Base-by-base conservation (phyloP, 2,888 invertebrate genomes). In the Parnassius mnemosyne region DNA sequence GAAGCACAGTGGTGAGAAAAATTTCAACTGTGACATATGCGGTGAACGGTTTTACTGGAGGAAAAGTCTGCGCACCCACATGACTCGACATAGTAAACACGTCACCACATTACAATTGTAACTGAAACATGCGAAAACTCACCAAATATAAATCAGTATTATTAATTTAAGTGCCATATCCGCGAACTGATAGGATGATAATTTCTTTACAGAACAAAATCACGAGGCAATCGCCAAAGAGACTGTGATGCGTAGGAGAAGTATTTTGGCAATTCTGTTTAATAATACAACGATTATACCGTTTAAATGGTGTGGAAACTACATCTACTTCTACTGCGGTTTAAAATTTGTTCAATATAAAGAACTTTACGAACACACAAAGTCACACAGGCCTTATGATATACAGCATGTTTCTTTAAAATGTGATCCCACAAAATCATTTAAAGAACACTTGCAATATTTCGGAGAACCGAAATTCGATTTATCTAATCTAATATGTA, bases 1-100 rank as follows among this genome's bases (percentile, higher is more conserved):
- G 0, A 90, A 88, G 56, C 90, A 90, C 61, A 90, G 90, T 51
- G 92, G 92, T 2, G 93, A 93, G 49, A 92, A 92, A 61, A 91
- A 89, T 54, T 93, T 92, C 64, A 92, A 93, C 57, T 94, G 94
- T 66, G 93, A 94, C 54, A 80, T 93, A 1, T 94, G 94, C 63
- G 92, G 93, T 0, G 93, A 93, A 65, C 87, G 93, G 68, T 92
- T 94, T 66, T 92, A 92, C 49, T 93, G 94, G 79, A 87, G 93
- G 61, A 94, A 94, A 60, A 93, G 94, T 70, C 78, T 94, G 43
- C 89, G 92, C 13, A 92, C 92, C 0, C 94, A 94, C 68, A 87
- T 92, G 75, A 87, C 81, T 42, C 81, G 86, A 66, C 91, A 90
- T 73, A 81, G 68, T 66, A 89, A 84, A 56, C 79, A 79, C 57